Base-by-base conservation (phyloP, 2,888 invertebrate species). In the Metacarcinus magister region DNA sequence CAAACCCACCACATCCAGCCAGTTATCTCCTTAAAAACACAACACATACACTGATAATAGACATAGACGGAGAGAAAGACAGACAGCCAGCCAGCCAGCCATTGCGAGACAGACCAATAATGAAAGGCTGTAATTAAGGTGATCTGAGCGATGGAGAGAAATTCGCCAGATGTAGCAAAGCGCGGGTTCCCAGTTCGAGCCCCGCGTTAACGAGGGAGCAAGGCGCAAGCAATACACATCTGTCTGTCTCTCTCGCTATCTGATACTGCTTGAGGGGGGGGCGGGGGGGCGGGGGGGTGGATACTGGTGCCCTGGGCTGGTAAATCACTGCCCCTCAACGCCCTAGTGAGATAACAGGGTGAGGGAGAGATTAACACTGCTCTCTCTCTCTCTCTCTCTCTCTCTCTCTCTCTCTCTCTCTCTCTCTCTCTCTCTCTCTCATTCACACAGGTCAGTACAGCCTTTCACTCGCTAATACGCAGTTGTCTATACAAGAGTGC, bases 271-370 rank as follows among this genome's bases (percentile, higher is more conserved):
- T 8, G 4, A 0, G 54, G 2, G 54, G 54, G 54, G 54, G 54
- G 54, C 0, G 16, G 54, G 54, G 75, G 75, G 75, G 75, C 23
- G 75, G 75, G n/a, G 75, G 28, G n/a, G 75, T n/a, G n/a, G 75
- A 7, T 75, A 75, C 75, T 75, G 75, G 75, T 28, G 75, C 75
- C 28, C 75, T n/a, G 75, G 8, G 75, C n/a, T n/a, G 75, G 75
- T 75, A 75, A 75, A 75, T 75, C 75, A 75, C 75, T 75, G 28
- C 75, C 5, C 75, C 75, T 75, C 75, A 28, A 28, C 75, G 75
- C 28, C 75, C 28, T 28, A 28, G 75, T 28, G 75, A 92, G 46
- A 92, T 92, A 48, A 44, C 90, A 43, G 90, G 32, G 23, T 32
- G 87, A 39, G 87, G 39, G 32, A 39, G 39, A 39, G 87, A 32